Percentiles rank a stretch among this genome's conserved stretches.
Evolutionary conservation across 2,113 vertebrate species (phyloP).

Genomic region (pig (Sus scrofa)): DNA sequence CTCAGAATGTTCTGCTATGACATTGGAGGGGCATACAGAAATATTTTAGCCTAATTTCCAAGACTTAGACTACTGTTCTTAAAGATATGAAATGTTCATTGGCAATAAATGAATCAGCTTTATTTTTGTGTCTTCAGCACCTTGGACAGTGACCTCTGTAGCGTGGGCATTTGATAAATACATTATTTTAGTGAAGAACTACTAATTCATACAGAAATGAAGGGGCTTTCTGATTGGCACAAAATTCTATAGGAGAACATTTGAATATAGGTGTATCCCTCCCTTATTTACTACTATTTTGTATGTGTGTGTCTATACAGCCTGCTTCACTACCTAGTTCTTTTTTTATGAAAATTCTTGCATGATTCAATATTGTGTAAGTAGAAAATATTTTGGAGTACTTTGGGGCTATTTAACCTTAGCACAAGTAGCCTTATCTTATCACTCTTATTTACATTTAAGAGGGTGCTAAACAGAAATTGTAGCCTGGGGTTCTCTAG

Average conservation of each 20-base stretch:
- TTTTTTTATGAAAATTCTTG: not conserved
- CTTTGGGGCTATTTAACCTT: not conserved
- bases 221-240: not conserved
- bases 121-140: not conserved
- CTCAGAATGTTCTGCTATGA: not conserved
- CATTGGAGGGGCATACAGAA: not conserved
- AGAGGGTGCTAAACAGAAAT: not conserved
- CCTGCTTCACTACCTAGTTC: not conserved
- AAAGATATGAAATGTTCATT: not conserved
- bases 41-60: not conserved
- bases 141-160: not conserved
- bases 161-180: not conserved
- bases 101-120: not conserved
- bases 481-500: not conserved
- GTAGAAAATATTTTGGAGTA: not conserved
- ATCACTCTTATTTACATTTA: not conserved
- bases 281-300: not conserved
- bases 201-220: not conserved
- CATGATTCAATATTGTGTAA: not conserved
- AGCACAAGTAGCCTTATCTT: not conserved
- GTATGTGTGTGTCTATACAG: not conserved
- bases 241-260: not conserved
- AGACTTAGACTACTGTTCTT: not conserved
- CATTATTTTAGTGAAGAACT: not conserved
- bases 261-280: not conserved